Percentiles rank a stretch among this genome's conserved stretches.
phyloP scores from a whole-genome alignment of 2,797 vertebrate genomes.

The Alcedo quadribrachys region DNA sequence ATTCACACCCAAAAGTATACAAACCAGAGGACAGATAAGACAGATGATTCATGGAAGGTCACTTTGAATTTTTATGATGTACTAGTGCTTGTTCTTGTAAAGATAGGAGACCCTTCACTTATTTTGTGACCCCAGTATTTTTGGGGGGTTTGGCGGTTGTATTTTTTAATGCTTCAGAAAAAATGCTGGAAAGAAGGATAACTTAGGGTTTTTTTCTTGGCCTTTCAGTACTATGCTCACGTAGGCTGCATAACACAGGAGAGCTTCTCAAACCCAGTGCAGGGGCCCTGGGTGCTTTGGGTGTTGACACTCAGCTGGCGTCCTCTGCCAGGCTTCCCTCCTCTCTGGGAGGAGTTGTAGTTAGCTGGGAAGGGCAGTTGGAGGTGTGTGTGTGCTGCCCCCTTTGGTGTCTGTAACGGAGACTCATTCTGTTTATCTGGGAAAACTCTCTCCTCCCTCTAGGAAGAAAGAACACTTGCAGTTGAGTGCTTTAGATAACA shows the following conservation, averaged over 20 bases:
- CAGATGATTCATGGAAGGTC: neutral
- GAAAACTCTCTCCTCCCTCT: neutral
- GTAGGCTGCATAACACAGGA: neutral
- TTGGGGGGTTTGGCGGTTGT: neutral
- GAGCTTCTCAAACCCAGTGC: neutral
- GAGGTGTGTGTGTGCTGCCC: neutral
- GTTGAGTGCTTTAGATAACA: neutral
- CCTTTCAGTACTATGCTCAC: neutral
- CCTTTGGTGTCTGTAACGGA: neutral
- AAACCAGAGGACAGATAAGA: slow-evolving; percentile 10
- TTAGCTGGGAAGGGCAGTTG: neutral
- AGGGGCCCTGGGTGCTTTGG: neutral
- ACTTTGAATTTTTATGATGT: neutral
- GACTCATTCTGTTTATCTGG: neutral
- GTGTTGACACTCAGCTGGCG: neutral
- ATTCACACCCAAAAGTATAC: slow-evolving; percentile 5
- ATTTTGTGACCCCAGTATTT: neutral
- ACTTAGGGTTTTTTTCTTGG: neutral
- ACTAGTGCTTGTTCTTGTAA: neutral
- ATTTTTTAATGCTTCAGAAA: neutral
- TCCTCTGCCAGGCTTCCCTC: neutral
- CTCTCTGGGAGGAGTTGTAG: neutral
- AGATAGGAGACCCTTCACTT: neutral
- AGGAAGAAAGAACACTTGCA: neutral
- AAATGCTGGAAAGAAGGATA: neutral